Conservation (phyloP, 1,140 invertebrate species). For the Phymastichus coffea region DNA sequence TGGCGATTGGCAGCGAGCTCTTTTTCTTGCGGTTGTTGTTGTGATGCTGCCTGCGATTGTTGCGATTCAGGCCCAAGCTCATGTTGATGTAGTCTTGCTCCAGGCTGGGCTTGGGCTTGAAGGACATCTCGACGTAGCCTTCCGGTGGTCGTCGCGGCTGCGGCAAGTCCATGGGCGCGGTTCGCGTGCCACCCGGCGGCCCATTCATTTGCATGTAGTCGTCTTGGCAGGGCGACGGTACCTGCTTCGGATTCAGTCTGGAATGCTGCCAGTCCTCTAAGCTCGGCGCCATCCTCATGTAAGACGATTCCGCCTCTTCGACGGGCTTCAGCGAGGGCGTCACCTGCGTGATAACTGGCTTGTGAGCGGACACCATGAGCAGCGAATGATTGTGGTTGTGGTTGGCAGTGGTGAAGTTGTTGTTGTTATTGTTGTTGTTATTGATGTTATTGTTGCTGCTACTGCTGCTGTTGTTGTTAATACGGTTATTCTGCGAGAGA, state of each 20-base stretch:
- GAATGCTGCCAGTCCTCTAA: slow-evolving; percentile 46
- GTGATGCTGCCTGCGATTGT: slow-evolving; percentile 30
- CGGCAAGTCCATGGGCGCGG: slow-evolving; percentile 52
- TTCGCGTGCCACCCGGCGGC: slow-evolving; percentile 50
- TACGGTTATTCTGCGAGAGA: slow-evolving; percentile 50
- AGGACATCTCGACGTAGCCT: slow-evolving; percentile 66
- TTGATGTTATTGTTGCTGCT: slow-evolving; percentile 39
- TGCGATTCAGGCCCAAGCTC: slow-evolving; percentile 43
- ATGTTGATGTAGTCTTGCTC: slow-evolving; percentile 56
- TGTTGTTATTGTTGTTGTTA: slow-evolving; percentile 48
- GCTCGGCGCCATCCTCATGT: slow-evolving; percentile 46
- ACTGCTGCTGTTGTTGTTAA: slow-evolving; percentile 43
- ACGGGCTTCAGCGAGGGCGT: slow-evolving; percentile 45
- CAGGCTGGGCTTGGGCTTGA: slow-evolving; percentile 43
- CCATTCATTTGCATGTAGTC: slow-evolving; percentile 54
- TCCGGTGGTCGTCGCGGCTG: slow-evolving; percentile 55
- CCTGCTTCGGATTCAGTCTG: slow-evolving; percentile 46
- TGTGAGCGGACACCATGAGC: slow-evolving; percentile 42
- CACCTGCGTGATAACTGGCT: slow-evolving; percentile 41
- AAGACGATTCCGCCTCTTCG: slow-evolving; percentile 49
- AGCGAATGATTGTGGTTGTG: slow-evolving; percentile 49
- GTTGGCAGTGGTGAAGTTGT: slow-evolving; percentile 52
- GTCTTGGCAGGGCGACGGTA: slow-evolving; percentile 50
- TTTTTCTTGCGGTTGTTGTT: slow-evolving; percentile 51
- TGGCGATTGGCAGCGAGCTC: slow-evolving; percentile 63